These are phyloP conservation scores for Phrynosoma platyrhinos DNA, from an alignment of 2,113 vertebrate species.

Conservation along the genomic window DNA sequence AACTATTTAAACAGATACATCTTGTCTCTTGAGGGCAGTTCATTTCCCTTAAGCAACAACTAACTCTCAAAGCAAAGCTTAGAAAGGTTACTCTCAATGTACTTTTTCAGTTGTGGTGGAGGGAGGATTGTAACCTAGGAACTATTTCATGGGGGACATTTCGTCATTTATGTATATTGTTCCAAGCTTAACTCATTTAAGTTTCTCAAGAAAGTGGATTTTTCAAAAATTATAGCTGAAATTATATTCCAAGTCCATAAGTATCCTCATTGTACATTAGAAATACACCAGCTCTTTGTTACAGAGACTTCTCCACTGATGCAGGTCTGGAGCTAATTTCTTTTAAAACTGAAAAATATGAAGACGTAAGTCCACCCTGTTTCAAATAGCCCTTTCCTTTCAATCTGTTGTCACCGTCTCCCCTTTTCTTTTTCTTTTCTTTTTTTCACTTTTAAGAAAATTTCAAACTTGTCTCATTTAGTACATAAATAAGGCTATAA, in stretches of 20 bases:
- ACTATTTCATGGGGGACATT: slow-evolving; percentile 23
- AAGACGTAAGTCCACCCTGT: background rate
- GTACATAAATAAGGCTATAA: background rate
- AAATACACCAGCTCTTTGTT: background rate
- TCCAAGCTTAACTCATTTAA: slow-evolving; percentile 21
- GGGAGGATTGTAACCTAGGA: slow-evolving; percentile 54
- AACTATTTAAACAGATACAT: slow-evolving; percentile 62
- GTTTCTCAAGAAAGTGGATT: slow-evolving; percentile 30
- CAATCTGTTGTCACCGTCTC: background rate
- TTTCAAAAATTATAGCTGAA: background rate
- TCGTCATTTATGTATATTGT: slow-evolving; percentile 23
- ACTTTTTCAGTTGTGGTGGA: slow-evolving; percentile 69
- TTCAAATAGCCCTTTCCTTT: background rate
- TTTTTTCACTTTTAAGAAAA: background rate
- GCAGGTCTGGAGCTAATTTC: background rate
- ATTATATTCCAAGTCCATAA: background rate
- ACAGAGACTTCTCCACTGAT: slow-evolving; percentile 3
- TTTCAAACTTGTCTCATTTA: background rate
- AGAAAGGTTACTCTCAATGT: slow-evolving; percentile 66
- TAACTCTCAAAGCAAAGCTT: slow-evolving; percentile 65
- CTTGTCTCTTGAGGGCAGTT: slow-evolving; percentile 57
- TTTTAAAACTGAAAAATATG: slow-evolving; percentile 3
- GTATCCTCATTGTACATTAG: slow-evolving; percentile 27
- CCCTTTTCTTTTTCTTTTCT: background rate
- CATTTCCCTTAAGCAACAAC: slow-evolving; percentile 66